phyloP scores from a whole-genome alignment of 2,113 vertebrate genomes.

The Oryzias celebensis region DNA sequence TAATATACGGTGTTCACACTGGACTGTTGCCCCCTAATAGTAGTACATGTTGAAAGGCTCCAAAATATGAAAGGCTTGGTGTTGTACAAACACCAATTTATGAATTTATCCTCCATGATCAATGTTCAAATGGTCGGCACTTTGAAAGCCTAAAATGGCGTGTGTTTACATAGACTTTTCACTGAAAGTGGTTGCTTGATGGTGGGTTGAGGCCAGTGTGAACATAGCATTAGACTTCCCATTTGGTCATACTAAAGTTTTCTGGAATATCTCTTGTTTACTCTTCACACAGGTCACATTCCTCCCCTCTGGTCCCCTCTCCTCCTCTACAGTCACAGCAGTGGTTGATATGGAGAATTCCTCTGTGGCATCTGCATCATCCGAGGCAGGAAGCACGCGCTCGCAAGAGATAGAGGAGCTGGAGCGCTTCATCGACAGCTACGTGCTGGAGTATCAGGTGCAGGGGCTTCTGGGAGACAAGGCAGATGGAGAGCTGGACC shows the following conservation, averaged over 20 bases:
- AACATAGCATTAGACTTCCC: neutral
- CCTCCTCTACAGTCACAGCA: constrained; percentile 13
- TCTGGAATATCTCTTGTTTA: neutral
- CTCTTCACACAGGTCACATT: constrained; percentile 50
- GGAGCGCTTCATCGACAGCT: constrained; percentile 97
- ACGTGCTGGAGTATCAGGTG: constrained; percentile 97
- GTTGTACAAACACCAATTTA: too few species aligned
- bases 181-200: too few species aligned
- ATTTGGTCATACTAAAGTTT: neutral
- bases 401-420: constrained; percentile 97
- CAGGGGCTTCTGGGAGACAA: constrained; percentile 93
- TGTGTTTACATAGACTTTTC: too few species aligned
- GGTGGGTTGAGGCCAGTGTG: too few species aligned
- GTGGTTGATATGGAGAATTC: constrained; percentile 91
- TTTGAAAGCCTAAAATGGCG: too few species aligned
- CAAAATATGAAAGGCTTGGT: too few species aligned
- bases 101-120: too few species aligned
- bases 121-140: too few species aligned
- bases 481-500: constrained; percentile 80
- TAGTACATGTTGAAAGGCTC: too few species aligned
- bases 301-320: constrained; percentile 30
- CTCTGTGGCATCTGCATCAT: constrained; percentile 92
- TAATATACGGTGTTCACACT: too few species aligned
- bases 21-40: too few species aligned
- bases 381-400: constrained; percentile 92